phyloP scores from a whole-genome alignment of 2,113 vertebrate genomes.

The Brachirus orientalis region DNA sequence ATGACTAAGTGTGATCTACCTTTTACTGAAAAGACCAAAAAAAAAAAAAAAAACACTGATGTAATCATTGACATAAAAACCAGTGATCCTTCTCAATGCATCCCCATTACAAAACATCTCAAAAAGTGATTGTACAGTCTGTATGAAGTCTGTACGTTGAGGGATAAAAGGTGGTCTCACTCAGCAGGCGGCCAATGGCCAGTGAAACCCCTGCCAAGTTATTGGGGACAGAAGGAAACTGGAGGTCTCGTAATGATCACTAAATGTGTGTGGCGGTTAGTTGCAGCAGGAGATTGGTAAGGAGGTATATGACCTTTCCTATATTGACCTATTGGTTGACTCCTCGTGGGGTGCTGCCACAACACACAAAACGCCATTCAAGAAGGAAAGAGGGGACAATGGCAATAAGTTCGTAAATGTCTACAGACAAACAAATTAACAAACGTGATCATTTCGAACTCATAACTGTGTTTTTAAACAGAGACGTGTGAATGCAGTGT shows the following conservation, averaged over 20 bases:
- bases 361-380: slow-evolving; percentile 38
- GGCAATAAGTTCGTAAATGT: neutral
- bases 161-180: slow-evolving; percentile 55
- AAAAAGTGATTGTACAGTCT: slow-evolving; percentile 40
- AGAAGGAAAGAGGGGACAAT: slow-evolving; percentile 11
- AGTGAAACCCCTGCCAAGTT: slow-evolving; percentile 65
- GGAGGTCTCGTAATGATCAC: slow-evolving; percentile 74
- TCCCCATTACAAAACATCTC: slow-evolving; percentile 64
- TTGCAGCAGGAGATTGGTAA: slow-evolving; percentile 75
- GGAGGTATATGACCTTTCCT: slow-evolving; percentile 74
- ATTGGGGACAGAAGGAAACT: slow-evolving; percentile 63
- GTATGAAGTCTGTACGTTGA: slow-evolving; percentile 36
- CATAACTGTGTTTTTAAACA: neutral
- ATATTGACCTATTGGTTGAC: slow-evolving; percentile 68
- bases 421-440: neutral
- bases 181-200: slow-evolving; percentile 55
- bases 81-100: slow-evolving; percentile 39
- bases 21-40: neutral
- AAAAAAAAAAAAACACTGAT: neutral
- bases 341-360: slow-evolving; percentile 53
- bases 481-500: slow-evolving; percentile 13
- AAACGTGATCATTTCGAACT: neutral
- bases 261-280: slow-evolving; percentile 76
- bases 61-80: neutral
- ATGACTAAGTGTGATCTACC: too few relatives aligned